Evolutionary conservation across 1,140 invertebrate species (phyloP).

Genomic region (Archegozetes longisetosus): DNA sequence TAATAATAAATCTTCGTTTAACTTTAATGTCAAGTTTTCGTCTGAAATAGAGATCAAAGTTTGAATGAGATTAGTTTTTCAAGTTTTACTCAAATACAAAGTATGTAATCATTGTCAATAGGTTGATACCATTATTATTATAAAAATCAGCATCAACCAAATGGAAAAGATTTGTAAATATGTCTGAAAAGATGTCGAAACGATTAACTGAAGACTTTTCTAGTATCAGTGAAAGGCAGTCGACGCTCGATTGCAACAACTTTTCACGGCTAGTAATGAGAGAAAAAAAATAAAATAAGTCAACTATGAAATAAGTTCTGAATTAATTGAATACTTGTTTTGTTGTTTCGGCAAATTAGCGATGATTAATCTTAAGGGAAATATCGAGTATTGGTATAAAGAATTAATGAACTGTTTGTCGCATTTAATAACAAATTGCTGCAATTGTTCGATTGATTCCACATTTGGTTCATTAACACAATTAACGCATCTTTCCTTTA

Average conservation of each 20-base stretch:
- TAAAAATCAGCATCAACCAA: neutral
- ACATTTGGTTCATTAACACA: neutral
- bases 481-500: neutral
- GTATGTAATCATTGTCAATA: too few relatives aligned
- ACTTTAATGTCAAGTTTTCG: neutral
- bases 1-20: neutral
- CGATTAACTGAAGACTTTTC: neutral
- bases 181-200: neutral
- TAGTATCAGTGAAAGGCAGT: neutral
- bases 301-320: neutral
- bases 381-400: neutral
- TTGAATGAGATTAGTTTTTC: too few relatives aligned
- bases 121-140: neutral
- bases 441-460: neutral
- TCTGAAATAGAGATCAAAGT: neutral
- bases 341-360: neutral
- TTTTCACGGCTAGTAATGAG: neutral
- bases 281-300: neutral
- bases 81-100: too few relatives aligned
- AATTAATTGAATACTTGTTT: neutral
- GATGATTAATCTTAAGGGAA: neutral
- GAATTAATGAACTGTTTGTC: neutral
- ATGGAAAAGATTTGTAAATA: neutral
- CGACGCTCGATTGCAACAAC: neutral
- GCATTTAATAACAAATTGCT: neutral